Evolutionary conservation across 2,113 vertebrate genomes (phyloP).

Genomic region (Calypte anna): DNA sequence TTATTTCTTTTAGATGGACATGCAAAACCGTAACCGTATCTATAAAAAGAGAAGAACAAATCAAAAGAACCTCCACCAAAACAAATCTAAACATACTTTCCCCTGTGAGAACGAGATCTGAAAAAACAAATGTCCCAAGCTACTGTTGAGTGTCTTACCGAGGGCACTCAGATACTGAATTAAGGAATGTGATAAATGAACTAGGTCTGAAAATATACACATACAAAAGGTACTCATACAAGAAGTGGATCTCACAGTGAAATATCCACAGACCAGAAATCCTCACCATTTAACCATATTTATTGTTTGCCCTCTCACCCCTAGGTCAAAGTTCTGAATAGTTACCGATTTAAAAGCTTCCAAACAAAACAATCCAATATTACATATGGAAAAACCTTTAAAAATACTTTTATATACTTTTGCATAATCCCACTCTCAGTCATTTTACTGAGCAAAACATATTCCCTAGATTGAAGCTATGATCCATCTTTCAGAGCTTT

Average conservation of each 20-base stretch:
- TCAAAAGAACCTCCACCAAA: not conserved
- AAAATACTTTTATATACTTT: not conserved
- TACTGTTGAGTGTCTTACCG: not conserved
- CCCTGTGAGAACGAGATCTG: not conserved
- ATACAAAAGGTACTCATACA: not conserved
- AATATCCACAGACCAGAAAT: not conserved
- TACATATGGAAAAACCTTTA: conserved; percentile 15
- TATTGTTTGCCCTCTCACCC: conserved; percentile 60
- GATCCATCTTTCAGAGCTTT: not conserved
- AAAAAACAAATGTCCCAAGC: not conserved
- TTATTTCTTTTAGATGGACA: not conserved
- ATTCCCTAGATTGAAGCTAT: not conserved
- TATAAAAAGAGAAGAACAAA: not conserved
- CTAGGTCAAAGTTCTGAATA: conserved; percentile 53
- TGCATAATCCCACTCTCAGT: not conserved
- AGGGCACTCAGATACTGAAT: not conserved
- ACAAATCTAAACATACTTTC: not conserved
- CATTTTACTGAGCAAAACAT: not conserved
- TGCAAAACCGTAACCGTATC: not conserved
- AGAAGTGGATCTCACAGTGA: not conserved
- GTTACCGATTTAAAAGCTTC: conserved; percentile 17
- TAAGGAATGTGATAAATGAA: not conserved
- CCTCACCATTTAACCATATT: conserved; percentile 29
- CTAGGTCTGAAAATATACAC: not conserved
- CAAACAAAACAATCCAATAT: conserved; percentile 22